Conservation (phyloP, 2,888 invertebrate genomes). For the Meta bourneti region DNA sequence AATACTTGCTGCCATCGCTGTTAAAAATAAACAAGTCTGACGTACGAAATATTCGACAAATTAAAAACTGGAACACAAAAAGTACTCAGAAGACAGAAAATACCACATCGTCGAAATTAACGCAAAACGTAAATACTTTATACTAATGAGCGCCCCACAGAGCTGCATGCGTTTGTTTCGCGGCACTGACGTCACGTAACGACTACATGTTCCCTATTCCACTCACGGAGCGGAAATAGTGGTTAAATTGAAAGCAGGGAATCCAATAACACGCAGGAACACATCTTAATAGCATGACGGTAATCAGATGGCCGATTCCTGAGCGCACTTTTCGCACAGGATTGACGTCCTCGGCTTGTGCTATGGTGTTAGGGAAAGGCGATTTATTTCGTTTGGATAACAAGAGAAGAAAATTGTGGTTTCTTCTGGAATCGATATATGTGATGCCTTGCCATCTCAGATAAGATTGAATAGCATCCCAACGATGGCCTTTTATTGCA, state of each 20-base stretch:
- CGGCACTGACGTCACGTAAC: no score
- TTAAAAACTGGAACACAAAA: no score
- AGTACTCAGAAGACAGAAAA: no score
- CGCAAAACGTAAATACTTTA: no score
- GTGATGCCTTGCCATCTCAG: neutral
- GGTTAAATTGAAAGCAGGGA: conserved; percentile 20
- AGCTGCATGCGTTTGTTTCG: no score
- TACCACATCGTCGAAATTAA: no score
- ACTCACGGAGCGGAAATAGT: neutral
- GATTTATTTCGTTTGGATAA: neutral
- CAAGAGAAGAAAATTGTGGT: neutral
- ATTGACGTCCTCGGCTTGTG: neutral
- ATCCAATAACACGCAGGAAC: conserved; percentile 16
- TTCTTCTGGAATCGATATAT: neutral
- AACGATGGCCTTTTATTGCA: neutral
- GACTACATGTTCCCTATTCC: neutral
- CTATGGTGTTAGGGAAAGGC: neutral
- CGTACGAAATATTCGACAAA: no score
- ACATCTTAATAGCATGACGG: conserved; percentile 19
- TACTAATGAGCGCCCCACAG: no score
- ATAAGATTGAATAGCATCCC: neutral
- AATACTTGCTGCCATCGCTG: no score
- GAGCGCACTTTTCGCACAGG: neutral
- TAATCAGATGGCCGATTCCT: conserved; percentile 10
- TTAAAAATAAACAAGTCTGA: no score